Evolutionary conservation across 2,113 vertebrate species (phyloP).

Genomic region (Oxyruncus cristatus): DNA sequence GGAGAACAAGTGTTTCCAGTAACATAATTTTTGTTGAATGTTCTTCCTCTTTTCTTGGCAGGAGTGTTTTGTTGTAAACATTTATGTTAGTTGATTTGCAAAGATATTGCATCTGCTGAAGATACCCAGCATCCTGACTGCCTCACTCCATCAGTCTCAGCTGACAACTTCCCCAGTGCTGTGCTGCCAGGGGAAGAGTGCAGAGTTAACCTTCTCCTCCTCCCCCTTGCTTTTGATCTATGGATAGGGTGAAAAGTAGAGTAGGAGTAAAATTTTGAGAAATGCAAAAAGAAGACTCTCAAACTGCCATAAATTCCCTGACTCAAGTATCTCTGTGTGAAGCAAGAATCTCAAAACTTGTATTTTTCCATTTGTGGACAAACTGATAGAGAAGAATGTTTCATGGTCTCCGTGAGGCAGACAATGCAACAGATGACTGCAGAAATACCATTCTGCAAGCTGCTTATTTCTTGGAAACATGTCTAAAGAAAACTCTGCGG

Average conservation of each 20-base stretch:
- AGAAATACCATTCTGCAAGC: not conserved
- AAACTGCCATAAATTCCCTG: not conserved
- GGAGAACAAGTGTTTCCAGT: not conserved
- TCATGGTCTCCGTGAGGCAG: not conserved
- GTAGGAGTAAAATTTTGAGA: not conserved
- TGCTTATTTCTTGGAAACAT: not conserved
- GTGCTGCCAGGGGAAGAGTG: not conserved
- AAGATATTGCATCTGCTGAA: not conserved
- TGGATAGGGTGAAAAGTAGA: not conserved
- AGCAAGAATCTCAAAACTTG: not conserved
- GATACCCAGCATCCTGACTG: not conserved
- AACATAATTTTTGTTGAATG: not conserved
- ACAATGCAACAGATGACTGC: not conserved
- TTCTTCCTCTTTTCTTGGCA: not conserved
- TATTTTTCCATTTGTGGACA: not conserved
- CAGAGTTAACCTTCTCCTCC: not conserved
- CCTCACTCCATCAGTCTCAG: not conserved
- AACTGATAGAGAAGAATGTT: not conserved
- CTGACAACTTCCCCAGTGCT: not conserved
- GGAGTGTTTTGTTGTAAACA: not conserved
- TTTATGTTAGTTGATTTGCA: not conserved
- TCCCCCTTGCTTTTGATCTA: not conserved
- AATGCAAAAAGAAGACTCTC: accelerated
- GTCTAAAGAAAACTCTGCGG: not conserved
- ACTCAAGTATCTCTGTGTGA: not conserved